Evolutionary conservation across 2,113 vertebrate genomes (phyloP).

Genomic region (Hypocryptadius cinnamomeus): DNA sequence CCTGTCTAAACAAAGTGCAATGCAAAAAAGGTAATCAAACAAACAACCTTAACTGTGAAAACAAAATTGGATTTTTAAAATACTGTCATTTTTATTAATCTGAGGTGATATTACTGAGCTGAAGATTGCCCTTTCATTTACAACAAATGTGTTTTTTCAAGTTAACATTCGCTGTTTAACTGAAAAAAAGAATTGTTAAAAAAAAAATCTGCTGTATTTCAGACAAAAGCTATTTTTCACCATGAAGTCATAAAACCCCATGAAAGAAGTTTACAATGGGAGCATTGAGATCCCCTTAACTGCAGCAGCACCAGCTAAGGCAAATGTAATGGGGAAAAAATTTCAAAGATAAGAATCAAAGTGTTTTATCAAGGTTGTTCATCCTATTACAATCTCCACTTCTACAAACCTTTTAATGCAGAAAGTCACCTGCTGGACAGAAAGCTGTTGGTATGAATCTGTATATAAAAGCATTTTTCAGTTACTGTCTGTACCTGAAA

Average conservation of each 20-base stretch:
- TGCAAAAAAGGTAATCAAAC: constrained; percentile 38
- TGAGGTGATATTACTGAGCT: not conserved
- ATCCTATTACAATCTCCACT: constrained; percentile 14
- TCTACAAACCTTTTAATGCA: constrained; percentile 31
- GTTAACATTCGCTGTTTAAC: not conserved
- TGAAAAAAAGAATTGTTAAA: not conserved
- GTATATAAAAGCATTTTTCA: constrained; percentile 26
- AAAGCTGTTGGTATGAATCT: not conserved
- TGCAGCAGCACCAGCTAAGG: not conserved
- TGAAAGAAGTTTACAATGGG: constrained; percentile 17
- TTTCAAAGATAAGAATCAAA: constrained; percentile 56
- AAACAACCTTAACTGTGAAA: constrained; percentile 15
- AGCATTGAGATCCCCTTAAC: not conserved
- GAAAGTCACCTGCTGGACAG: constrained; percentile 47
- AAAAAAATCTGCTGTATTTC: not conserved
- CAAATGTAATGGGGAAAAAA: not conserved
- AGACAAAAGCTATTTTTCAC: constrained; percentile 36
- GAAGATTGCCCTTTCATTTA: constrained; percentile 25
- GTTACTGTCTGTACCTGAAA: not conserved
- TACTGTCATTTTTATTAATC: constrained; percentile 43
- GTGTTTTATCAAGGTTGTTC: constrained; percentile 46
- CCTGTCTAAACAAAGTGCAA: constrained; percentile 16
- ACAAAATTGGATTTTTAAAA: constrained; percentile 47
- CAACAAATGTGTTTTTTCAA: not conserved
- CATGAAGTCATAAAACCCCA: not conserved